Evolutionary conservation across 2,797 vertebrate genomes (phyloP).

Genomic region (Geotrypetes seraphini): DNA sequence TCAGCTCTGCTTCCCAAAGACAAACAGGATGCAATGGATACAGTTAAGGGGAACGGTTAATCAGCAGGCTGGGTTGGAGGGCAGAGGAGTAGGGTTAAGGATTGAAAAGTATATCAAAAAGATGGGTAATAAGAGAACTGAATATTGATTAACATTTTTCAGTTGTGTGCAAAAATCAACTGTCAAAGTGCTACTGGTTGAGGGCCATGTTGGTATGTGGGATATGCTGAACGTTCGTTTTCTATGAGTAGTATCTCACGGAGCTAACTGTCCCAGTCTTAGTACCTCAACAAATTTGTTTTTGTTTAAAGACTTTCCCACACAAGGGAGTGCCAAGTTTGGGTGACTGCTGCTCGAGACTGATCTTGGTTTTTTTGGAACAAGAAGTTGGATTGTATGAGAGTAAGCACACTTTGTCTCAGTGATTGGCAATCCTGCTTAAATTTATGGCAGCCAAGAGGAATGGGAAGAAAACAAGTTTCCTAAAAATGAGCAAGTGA

Average conservation of each 20-base stretch:
- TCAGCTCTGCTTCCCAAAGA: no score
- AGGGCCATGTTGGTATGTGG: constrained; percentile 46
- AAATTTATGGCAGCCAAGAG: constrained; percentile 9
- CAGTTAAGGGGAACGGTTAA: no score
- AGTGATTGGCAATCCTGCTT: constrained; percentile 32
- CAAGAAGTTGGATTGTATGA: constrained; percentile 52
- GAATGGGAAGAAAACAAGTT: constrained; percentile 15
- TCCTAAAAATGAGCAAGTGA: not conserved
- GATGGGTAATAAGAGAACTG: no score
- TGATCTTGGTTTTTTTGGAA: constrained; percentile 48
- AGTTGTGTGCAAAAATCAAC: not conserved
- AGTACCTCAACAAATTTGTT: constrained; percentile 58
- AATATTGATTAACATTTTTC: constrained; percentile 7
- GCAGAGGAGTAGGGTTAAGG: no score
- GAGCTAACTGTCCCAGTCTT: constrained; percentile 49
- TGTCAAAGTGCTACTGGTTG: constrained; percentile 18
- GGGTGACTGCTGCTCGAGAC: constrained; percentile 49
- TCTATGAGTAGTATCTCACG: constrained; percentile 3
- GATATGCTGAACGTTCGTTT: constrained; percentile 19
- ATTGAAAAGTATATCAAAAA: no score
- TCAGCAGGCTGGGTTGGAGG: no score
- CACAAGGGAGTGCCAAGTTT: constrained; percentile 56
- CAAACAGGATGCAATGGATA: no score
- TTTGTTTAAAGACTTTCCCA: constrained; percentile 66
- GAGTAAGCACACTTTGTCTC: constrained; percentile 28